Conservation (phyloP, 2,888 invertebrate species). For the Idaea aversata region DNA sequence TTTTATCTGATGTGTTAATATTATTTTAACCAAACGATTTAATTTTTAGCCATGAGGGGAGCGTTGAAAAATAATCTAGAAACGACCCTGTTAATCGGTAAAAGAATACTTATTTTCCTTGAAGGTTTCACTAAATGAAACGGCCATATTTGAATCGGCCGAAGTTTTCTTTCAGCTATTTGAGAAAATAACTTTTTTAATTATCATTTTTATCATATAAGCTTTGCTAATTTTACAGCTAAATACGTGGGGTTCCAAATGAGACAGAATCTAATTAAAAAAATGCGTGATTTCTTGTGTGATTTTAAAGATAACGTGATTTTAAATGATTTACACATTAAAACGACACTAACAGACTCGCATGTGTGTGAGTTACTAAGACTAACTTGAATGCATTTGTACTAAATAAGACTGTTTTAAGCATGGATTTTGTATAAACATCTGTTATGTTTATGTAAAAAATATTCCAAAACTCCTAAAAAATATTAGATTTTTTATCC, state of each 20-base stretch:
- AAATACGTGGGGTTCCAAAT: slow-evolving; percentile 44
- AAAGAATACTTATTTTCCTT: slow-evolving; percentile 50
- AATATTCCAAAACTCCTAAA: background rate
- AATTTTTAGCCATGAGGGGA: slow-evolving; percentile 78
- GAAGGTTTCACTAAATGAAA: slow-evolving; percentile 39
- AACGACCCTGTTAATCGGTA: slow-evolving; percentile 68
- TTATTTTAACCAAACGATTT: slow-evolving; percentile 68
- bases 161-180: slow-evolving; percentile 38
- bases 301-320: background rate
- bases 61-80: slow-evolving; percentile 68
- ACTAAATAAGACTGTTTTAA: slow-evolving; percentile 15
- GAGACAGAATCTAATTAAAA: slow-evolving; percentile 44
- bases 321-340: slow-evolving; percentile 5
- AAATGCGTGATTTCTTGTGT: background rate
- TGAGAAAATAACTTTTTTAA: slow-evolving; percentile 12
- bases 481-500: background rate
- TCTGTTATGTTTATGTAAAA: slow-evolving; percentile 3
- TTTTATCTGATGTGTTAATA: slow-evolving; percentile 39
- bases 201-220: background rate
- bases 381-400: slow-evolving; percentile 34
- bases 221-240: slow-evolving; percentile 2
- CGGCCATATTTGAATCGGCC: slow-evolving; percentile 36
- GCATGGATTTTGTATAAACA: slow-evolving; percentile 29
- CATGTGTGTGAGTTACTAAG: slow-evolving; percentile 64
- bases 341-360: slow-evolving; percentile 47